Base-by-base conservation (phyloP, 2,113 vertebrate species). In the Otus sunia region DNA sequence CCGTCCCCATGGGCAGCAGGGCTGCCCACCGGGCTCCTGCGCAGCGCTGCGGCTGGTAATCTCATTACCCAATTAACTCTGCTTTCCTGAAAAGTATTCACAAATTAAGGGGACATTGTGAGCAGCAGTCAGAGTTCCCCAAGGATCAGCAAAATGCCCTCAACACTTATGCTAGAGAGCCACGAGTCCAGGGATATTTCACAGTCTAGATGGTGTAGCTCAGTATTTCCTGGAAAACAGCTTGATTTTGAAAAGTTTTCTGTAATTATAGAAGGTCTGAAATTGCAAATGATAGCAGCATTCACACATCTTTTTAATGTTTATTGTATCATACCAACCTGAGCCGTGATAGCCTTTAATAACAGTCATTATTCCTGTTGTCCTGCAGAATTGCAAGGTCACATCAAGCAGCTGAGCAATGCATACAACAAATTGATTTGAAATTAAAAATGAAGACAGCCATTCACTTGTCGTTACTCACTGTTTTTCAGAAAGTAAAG, bases 1-100 rank as follows among this genome's bases (percentile, higher is more conserved):
- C 8, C 2, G 52, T 9, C 60, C 34, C 47, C 12, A 1, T 21
- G 1, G 19, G 18, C 22, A 5, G 12, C 2, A 6, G n/a, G 36
- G 30, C 5, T 37, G 37, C 21, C 25, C 1, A 12, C 21, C 3
- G 52, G 34, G 34, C 0, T 16, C 53, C 25, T 1, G 1, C 15
- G 59, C 53, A 12, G 1, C 0, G 3, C 21, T 16, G 10, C 2
- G 6, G 22, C 45, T 11, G 11, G 30, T 20, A 25, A 68, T 22
- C 5, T 3, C 15, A 0, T n/a, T 17, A 34, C 47, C 17, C 9
- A 19, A 13, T 50, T 50, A 50, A 22, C 41, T 25, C 11, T 15
- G 53, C 49, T 18, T n/a, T n/a, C 49, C 81, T 50, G 84, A 43
- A 52, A 7, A 6, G 30, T 13, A 14, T 13, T 75, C 41, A 21